A percentile compares a stretch with the other conserved stretches of the same genome.
Evolutionary conservation across 2,113 vertebrate genomes (phyloP).

Genomic region (Nyctereutes procyonoides): DNA sequence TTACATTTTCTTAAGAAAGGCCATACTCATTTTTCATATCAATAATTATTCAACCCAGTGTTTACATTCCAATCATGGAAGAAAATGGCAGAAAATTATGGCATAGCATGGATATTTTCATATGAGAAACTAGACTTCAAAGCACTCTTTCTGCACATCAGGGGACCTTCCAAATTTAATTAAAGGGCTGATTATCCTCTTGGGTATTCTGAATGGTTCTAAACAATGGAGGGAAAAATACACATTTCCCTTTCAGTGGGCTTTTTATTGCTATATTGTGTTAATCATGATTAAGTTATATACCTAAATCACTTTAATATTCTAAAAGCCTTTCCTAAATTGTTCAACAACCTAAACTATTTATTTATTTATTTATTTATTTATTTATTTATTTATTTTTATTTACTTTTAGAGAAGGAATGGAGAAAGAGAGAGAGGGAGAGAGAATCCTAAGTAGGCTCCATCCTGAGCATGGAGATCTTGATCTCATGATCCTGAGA

Average conservation of each 20-base stretch:
- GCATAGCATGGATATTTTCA: neutral
- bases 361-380: too few relatives aligned
- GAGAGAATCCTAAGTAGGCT: neutral
- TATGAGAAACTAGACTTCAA: neutral
- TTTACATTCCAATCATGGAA: neutral
- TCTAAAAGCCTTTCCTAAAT: neutral
- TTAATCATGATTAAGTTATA: slow-evolving; percentile 20
- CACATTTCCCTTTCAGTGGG: neutral
- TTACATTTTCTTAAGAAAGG: neutral
- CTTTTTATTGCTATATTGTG: neutral
- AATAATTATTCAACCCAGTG: neutral
- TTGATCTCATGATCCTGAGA: neutral
- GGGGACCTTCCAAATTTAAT: slow-evolving; percentile 47
- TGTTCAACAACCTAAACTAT: neutral
- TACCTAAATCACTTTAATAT: neutral
- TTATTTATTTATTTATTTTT: neutral
- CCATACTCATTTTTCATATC: neutral
- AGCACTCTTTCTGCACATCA: neutral
- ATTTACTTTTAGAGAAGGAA: neutral
- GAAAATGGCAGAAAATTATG: neutral
- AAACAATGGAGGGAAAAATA: slow-evolving; percentile 23
- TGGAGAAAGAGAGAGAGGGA: neutral
- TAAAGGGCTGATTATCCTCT: neutral
- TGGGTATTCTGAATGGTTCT: slow-evolving; percentile 33
- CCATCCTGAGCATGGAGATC: neutral